Percentiles rank a stretch among this genome's conserved stretches.
Conservation (phyloP, 2,113 vertebrate genomes). For the Tinamus guttatus region DNA sequence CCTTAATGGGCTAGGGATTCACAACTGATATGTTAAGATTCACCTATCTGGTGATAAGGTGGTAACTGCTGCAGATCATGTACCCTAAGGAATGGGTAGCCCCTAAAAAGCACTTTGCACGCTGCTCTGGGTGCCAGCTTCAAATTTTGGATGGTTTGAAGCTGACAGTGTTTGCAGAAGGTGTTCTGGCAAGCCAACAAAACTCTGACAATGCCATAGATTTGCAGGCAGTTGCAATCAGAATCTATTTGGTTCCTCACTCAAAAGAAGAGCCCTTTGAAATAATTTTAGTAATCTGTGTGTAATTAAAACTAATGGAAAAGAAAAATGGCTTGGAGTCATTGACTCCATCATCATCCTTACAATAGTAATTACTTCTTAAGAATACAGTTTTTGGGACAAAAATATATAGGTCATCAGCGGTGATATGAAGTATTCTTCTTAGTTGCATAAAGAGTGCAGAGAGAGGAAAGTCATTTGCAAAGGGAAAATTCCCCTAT, state of each 20-base stretch:
- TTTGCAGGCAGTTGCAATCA: background rate
- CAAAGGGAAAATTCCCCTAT: constrained; percentile 21
- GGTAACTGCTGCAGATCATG: background rate
- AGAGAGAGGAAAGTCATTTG: background rate
- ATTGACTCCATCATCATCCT: constrained; percentile 4
- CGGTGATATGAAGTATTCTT: background rate
- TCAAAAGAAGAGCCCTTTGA: background rate
- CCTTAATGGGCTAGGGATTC: background rate
- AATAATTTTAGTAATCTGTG: constrained; percentile 2
- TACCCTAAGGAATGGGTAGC: fast-evolving
- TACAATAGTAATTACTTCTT: background rate
- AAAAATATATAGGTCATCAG: background rate
- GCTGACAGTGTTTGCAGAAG: background rate
- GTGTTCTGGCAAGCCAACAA: background rate
- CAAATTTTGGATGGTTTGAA: background rate
- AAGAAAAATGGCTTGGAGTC: background rate
- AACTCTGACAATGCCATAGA: fast-evolving
- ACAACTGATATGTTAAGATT: background rate
- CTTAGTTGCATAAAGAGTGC: background rate
- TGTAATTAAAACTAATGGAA: constrained; percentile 41
- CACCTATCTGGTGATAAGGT: fast-evolving
- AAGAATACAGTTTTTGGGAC: background rate
- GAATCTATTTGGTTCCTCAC: background rate
- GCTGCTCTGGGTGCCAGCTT: background rate
- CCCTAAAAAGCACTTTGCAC: background rate